Base-by-base conservation (phyloP, 2,797 vertebrate genomes). In the Xenentodon cancila region DNA sequence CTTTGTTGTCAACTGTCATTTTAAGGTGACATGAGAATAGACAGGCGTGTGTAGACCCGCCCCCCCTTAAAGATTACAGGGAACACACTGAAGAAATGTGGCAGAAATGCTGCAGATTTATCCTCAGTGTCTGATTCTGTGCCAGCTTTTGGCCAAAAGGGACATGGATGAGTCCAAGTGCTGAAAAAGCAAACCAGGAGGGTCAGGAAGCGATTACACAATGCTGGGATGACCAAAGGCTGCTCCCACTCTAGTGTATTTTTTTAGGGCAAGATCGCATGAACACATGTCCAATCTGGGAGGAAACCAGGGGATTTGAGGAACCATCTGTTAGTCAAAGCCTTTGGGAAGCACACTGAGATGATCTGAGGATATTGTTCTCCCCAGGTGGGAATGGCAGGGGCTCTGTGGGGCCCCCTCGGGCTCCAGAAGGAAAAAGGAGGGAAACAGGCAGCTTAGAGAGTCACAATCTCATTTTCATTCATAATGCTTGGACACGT, bases 251-350 rank as follows among this genome's bases (percentile, higher is more conserved):
- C 42, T 56, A 21, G 37, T 66, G 32, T 51, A 37, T 66, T 59
- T 78, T 88, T 92, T 86, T 84, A 84, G 87, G 88, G 59, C 88
- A 86, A 70, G 70, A 83, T 84, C 89, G 78, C 81, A 77, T 48
- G 25, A 90, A 86, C 92, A 92, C 90, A 92, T 93, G 89, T 89
- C 88, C 79, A 75, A 75, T 75, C 88, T 88, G 79, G 64, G 86
- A 90, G 88, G 88, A 90, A 91, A 85, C 76, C 58, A 59, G 69
- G 77, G 90, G 91, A 92, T 94, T 93, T 91, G 83, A 91, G 79
- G 85, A 93, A 91, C 93, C 93, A 93, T 94, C 92, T 94, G 93
- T 90, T 91, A 73, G 55, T 74, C 87, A 91, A 93, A 93, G 89
- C 87, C 87, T 89, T 86, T 63, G 82, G 88, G 88, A 88, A 84